Percentiles rank a stretch among this genome's conserved stretches.
These are phyloP conservation scores for Agonum fuliginosum DNA, from an alignment of 2,888 invertebrate species.

Conservation along the genomic window DNA sequence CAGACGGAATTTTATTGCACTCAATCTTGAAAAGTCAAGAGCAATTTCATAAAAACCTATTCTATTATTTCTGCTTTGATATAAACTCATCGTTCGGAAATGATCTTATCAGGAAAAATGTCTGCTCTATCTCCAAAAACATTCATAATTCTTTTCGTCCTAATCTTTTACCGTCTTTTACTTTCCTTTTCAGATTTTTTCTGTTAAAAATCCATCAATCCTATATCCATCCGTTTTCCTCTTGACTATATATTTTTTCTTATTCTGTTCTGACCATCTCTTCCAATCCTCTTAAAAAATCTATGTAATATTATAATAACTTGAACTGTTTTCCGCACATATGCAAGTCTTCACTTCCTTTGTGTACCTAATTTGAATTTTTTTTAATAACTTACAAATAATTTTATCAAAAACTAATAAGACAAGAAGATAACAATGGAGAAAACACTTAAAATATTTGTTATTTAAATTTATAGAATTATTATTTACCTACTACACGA, in stretches of 20 bases:
- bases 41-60: background rate
- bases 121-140: background rate
- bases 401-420: too few species aligned
- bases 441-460: too few species aligned
- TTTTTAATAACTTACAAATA: too few species aligned
- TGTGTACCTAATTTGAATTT: too few species aligned
- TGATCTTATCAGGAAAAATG: conserved; percentile 20
- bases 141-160: conserved; percentile 18
- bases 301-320: background rate
- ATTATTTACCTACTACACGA: too few species aligned
- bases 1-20: background rate
- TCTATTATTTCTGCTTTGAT: conserved; percentile 6
- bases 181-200: conserved; percentile 4
- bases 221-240: background rate
- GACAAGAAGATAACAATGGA: too few species aligned
- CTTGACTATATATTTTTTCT: background rate
- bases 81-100: conserved; percentile 9
- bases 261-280: background rate
- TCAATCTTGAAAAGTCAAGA: background rate
- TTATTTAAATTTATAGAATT: too few species aligned
- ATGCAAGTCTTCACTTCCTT: too few species aligned
- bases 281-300: too few species aligned
- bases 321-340: background rate
- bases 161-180: conserved; percentile 26
- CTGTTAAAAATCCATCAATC: conserved; percentile 21